Conservation (phyloP, 30 jellyfish, hydroid and myxozoan species). For the Aurelia aurita region DNA sequence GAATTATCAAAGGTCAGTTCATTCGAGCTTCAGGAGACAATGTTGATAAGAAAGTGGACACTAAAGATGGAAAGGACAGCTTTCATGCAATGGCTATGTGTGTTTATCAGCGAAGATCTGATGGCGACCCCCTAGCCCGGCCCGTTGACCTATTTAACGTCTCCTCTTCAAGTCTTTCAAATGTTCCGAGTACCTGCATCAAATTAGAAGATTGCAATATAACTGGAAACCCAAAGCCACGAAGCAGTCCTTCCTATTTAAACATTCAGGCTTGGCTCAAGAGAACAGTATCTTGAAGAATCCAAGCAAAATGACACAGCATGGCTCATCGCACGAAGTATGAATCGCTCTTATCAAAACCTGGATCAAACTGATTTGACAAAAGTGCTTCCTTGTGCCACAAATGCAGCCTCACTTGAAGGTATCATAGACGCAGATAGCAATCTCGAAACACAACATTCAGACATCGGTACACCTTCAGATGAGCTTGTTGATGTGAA, state of each 20-base stretch:
- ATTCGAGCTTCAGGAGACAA: background rate
- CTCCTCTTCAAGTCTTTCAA: background rate
- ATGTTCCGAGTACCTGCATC: background rate
- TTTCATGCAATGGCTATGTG: conserved; percentile 1
- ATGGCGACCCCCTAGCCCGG: background rate
- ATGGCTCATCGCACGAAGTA: conserved; percentile 5
- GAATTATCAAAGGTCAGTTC: background rate
- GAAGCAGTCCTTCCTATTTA: conserved; percentile 1
- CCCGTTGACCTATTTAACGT: background rate
- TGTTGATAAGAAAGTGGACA: background rate
- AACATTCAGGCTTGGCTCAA: background rate
- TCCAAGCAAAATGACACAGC: background rate
- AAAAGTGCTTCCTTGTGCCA: background rate
- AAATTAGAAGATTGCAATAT: background rate
- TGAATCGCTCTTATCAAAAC: background rate
- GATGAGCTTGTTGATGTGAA: no score
- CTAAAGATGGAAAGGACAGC: background rate
- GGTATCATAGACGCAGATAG: background rate
- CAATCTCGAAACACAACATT: background rate
- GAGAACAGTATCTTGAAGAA: conserved; percentile 4
- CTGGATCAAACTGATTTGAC: background rate
- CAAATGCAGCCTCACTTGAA: background rate
- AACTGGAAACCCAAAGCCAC: conserved; percentile 10
- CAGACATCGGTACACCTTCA: no score
- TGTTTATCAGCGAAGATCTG: background rate